A percentile compares a stretch with the other conserved stretches of the same genome.
phyloP scores from a whole-genome alignment of 2,113 vertebrate species.

The Electrona antarctica region DNA sequence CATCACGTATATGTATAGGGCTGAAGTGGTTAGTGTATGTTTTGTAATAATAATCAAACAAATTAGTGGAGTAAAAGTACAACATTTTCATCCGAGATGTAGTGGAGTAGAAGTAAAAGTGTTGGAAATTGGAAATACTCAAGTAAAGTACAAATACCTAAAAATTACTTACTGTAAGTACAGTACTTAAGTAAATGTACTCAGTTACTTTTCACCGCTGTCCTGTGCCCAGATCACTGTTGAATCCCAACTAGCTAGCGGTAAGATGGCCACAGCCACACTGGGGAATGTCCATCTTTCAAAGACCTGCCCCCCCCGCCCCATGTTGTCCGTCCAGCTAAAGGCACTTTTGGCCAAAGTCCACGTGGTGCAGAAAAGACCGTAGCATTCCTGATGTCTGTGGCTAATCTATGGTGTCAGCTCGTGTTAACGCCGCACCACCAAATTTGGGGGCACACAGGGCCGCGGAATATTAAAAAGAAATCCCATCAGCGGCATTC shows the following conservation, averaged over 20 bases:
- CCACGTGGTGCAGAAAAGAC: slow-evolving; percentile 94
- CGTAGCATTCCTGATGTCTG: slow-evolving; percentile 98
- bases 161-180: too few relatives aligned
- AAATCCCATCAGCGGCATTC: slow-evolving; percentile 92
- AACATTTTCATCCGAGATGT: too few relatives aligned
- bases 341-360: slow-evolving; percentile 91
- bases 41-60: too few relatives aligned
- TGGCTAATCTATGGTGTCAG: slow-evolving; percentile 99
- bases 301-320: slow-evolving; percentile 85
- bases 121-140: too few relatives aligned
- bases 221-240: too few relatives aligned
- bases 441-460: slow-evolving; percentile 94
- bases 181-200: too few relatives aligned
- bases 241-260: background rate
- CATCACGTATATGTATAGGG: too few relatives aligned
- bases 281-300: slow-evolving; percentile 28
- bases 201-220: too few relatives aligned
- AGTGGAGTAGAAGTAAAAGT: too few relatives aligned
- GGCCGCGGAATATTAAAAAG: slow-evolving; percentile 94
- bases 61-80: too few relatives aligned
- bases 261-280: slow-evolving; percentile 3
- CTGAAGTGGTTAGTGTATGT: too few relatives aligned
- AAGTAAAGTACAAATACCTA: too few relatives aligned
- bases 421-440: slow-evolving; percentile 97
- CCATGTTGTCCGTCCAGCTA: slow-evolving; percentile 84